phyloP scores from a whole-genome alignment of 2,888 invertebrate genomes.

The Athrips mouffetella region DNA sequence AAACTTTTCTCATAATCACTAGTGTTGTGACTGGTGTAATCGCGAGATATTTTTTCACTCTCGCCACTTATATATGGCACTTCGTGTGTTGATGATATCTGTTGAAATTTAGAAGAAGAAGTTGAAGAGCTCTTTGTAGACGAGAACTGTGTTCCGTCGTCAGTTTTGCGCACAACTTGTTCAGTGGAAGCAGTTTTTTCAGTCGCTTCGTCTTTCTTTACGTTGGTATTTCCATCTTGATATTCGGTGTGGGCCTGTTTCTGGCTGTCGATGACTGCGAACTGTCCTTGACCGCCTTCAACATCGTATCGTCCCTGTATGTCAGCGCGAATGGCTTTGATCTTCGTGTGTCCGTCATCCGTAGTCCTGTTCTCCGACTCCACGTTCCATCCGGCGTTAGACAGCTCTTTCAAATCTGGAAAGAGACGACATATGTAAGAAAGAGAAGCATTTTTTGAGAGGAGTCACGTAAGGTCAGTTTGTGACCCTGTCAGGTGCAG shows the following conservation, averaged over 20 bases:
- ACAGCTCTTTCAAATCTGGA: constrained; percentile 69
- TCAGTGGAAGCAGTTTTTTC: constrained; percentile 59
- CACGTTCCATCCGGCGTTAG: constrained; percentile 82
- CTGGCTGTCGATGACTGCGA: constrained; percentile 81
- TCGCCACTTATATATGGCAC: constrained; percentile 54
- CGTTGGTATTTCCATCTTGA: constrained; percentile 61
- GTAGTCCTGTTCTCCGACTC: constrained; percentile 80
- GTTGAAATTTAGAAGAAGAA: constrained; percentile 55
- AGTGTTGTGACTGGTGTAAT: constrained; percentile 25
- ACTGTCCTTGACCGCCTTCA: constrained; percentile 81
- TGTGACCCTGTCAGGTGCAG: neutral
- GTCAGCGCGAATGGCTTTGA: constrained; percentile 79
- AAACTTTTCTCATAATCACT: constrained; percentile 42
- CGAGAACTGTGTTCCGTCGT: constrained; percentile 57
- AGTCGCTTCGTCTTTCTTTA: constrained; percentile 57
- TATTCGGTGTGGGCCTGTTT: constrained; percentile 71
- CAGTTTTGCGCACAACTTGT: constrained; percentile 58
- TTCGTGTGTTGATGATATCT: constrained; percentile 56
- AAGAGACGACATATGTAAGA: constrained; percentile 26
- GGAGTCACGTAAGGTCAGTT: neutral
- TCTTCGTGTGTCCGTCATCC: constrained; percentile 81
- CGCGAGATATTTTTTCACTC: constrained; percentile 30
- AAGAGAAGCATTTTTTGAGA: neutral
- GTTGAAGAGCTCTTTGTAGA: constrained; percentile 53
- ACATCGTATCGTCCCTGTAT: constrained; percentile 82